These are phyloP conservation scores for Geothlypis trichas DNA, from an alignment of 2,113 vertebrate species.

Conservation along the genomic window DNA sequence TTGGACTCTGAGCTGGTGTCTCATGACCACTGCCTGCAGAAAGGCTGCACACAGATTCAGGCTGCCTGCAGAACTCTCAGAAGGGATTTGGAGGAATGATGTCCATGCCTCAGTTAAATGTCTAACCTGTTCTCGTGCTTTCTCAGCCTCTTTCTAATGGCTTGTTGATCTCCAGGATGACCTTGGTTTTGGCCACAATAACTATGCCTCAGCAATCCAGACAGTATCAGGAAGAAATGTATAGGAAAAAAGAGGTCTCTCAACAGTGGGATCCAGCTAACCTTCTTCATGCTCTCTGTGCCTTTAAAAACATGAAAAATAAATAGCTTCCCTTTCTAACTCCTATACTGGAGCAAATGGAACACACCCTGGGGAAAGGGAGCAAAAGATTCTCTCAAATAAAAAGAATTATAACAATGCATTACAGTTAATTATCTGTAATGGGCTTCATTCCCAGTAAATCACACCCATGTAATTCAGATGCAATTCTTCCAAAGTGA, in stretches of 20 bases:
- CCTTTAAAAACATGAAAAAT: slow-evolving; percentile 28
- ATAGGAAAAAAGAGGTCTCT: background rate
- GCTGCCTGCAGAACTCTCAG: rapidly evolving
- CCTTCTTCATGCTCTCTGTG: background rate
- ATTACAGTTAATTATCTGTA: background rate
- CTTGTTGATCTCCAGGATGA: background rate
- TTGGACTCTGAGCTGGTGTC: background rate
- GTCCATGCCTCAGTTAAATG: background rate
- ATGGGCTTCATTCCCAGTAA: slow-evolving; percentile 6
- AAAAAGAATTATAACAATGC: background rate
- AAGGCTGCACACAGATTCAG: rapidly evolving
- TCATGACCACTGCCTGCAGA: background rate
- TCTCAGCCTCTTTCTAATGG: background rate
- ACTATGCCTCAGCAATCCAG: background rate
- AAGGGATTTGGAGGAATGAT: background rate
- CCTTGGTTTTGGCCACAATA: background rate
- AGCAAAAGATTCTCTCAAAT: background rate
- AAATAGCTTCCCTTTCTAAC: background rate
- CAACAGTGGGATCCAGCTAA: background rate
- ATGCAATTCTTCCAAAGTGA: background rate
- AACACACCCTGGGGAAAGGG: background rate
- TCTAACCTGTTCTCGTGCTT: background rate
- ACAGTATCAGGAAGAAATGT: background rate
- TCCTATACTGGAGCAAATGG: background rate
- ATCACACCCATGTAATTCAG: background rate